phyloP scores from a whole-genome alignment of 2,113 vertebrate species.

The Synchiropus splendidus region DNA sequence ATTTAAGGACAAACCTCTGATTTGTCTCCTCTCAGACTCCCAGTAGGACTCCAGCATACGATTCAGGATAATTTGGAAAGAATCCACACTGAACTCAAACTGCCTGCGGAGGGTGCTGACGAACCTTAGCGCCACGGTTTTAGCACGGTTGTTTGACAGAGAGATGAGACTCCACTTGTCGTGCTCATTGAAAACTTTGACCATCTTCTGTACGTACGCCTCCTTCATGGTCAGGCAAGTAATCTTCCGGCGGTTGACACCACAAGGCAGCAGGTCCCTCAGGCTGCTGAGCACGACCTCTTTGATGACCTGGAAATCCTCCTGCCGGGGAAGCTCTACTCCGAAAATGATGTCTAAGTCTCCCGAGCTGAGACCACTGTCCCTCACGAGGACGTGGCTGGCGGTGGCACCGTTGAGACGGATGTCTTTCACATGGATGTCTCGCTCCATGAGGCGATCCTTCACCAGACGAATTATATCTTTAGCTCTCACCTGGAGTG shows the following conservation, averaged over 20 bases:
- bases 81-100: constrained; percentile 97
- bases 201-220: constrained; percentile 96
- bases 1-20: constrained; percentile 13
- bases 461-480: constrained; percentile 85
- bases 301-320: constrained; percentile 89
- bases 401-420: constrained; percentile 92
- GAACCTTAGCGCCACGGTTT: constrained; percentile 90
- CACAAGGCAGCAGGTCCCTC: constrained; percentile 68
- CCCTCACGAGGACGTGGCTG: constrained; percentile 83
- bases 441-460: constrained; percentile 75
- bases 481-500: constrained; percentile 86
- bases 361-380: constrained; percentile 81
- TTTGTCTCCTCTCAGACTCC: constrained; percentile 56
- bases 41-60: constrained; percentile 76
- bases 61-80: constrained; percentile 90
- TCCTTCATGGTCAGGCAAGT: constrained; percentile 86
- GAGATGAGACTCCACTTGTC: constrained; percentile 96
- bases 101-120: constrained; percentile 82
- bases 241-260: constrained; percentile 90
- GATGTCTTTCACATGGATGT: constrained; percentile 79
- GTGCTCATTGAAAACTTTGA: constrained; percentile 83
- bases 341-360: constrained; percentile 93
- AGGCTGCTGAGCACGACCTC: constrained; percentile 84
- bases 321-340: constrained; percentile 79
- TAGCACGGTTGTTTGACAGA: constrained; percentile 87